These are phyloP conservation scores for Galaxias olidus DNA, from an alignment of 2,797 vertebrate genomes.

Conservation along the genomic window DNA sequence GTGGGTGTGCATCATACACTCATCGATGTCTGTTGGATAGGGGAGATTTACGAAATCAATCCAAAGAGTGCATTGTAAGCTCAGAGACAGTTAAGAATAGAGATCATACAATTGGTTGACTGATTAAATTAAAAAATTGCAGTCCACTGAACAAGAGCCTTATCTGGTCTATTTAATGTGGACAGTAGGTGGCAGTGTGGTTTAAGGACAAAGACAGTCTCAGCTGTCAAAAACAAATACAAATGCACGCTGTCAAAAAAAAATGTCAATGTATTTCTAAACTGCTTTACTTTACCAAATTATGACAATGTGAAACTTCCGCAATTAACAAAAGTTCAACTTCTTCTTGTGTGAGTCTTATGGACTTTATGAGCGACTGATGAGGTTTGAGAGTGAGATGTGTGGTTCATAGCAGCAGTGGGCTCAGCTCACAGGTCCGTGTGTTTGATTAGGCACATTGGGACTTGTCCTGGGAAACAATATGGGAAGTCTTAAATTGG, in stretches of 20 bases:
- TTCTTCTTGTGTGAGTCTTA: slow-evolving; percentile 45
- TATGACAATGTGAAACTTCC: slow-evolving; percentile 23
- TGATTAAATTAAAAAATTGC: too few species aligned
- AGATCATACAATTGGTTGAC: too few species aligned
- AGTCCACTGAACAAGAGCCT: too few species aligned
- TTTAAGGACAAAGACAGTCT: slow-evolving; percentile 42
- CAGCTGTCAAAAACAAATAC: too few species aligned
- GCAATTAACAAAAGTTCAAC: slow-evolving; percentile 52
- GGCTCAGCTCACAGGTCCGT: slow-evolving; percentile 16
- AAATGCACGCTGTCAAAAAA: too few species aligned
- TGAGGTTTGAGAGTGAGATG: slow-evolving; percentile 17
- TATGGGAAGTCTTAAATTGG: slow-evolving; percentile 40
- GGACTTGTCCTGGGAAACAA: slow-evolving; percentile 18
- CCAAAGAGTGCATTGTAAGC: slow-evolving; percentile 6
- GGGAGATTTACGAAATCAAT: not conserved
- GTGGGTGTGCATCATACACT: slow-evolving; percentile 77
- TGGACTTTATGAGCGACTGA: slow-evolving; percentile 32
- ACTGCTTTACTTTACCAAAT: slow-evolving; percentile 14
- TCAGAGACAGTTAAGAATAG: too few species aligned
- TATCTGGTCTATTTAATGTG: too few species aligned
- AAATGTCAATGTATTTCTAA: slow-evolving; percentile 20
- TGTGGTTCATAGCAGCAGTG: not conserved
- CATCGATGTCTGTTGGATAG: slow-evolving; percentile 80
- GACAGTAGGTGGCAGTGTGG: slow-evolving; percentile 74
- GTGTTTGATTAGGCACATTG: slow-evolving; percentile 23